Evolutionary conservation across 2,888 invertebrate species (phyloP).

Genomic region (Tachystola acroxantha): DNA sequence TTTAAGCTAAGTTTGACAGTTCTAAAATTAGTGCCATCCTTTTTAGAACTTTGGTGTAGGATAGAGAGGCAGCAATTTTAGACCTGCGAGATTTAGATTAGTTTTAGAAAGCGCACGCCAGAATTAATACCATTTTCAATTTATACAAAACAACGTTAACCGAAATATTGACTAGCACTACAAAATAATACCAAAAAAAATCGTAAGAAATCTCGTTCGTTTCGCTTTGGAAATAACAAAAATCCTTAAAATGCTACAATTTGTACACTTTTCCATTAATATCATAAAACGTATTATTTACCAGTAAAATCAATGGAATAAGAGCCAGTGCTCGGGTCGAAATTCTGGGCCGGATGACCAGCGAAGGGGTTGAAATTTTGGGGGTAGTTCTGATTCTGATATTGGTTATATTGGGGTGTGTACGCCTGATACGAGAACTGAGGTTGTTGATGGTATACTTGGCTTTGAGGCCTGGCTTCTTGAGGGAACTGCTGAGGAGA

Average conservation of each 20-base stretch:
- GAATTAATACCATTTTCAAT: too few relatives aligned
- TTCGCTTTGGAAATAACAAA: slow-evolving; percentile 23
- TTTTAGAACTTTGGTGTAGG: too few relatives aligned
- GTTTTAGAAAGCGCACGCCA: too few relatives aligned
- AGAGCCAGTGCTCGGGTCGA: slow-evolving; percentile 86
- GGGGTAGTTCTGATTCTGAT: slow-evolving; percentile 42
- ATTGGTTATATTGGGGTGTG: slow-evolving; percentile 45
- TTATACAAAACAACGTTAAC: slow-evolving; percentile 11
- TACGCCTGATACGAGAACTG: slow-evolving; percentile 61
- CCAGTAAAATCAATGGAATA: slow-evolving; percentile 87
- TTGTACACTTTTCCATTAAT: slow-evolving; percentile 1
- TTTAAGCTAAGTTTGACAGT: too few relatives aligned
- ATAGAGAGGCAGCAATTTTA: too few relatives aligned
- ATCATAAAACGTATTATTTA: slow-evolving; percentile 23
- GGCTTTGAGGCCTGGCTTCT: slow-evolving; percentile 54
- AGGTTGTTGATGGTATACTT: slow-evolving; percentile 62
- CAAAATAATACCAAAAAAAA: slow-evolving; percentile 20
- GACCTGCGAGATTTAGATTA: too few relatives aligned
- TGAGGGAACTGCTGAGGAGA: slow-evolving; percentile 47
- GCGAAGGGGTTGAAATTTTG: slow-evolving; percentile 70
- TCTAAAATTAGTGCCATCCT: too few relatives aligned
- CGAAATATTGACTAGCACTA: slow-evolving; percentile 51
- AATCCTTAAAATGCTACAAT: slow-evolving; percentile 2
- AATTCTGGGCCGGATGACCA: slow-evolving; percentile 85
- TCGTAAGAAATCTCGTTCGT: slow-evolving; percentile 17